Base-by-base conservation (phyloP, 2,113 vertebrate species). In the Platichthys flesus region DNA sequence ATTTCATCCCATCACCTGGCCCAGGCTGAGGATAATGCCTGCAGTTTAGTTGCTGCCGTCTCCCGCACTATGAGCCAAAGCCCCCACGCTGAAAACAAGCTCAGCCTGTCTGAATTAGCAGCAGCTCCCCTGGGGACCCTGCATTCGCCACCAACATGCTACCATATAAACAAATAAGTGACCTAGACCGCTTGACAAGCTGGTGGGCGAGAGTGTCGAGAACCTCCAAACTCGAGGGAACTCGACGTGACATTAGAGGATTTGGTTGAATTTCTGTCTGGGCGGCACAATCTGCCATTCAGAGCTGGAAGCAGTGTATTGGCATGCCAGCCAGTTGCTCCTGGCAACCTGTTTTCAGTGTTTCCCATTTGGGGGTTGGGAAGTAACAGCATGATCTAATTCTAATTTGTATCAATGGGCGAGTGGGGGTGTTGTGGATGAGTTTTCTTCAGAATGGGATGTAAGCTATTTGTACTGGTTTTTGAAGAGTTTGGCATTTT, bases 1-100 rank as follows among this genome's bases (percentile, higher is more conserved):
- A 35, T 81, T 79, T 78, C 74, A 57, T 85, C 63, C 78, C 72
- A 74, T 91, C 88, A 87, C 89, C 87, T 92, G 89, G 84, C 14
- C 72, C 23, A 3, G 67, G 28, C 79, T 20, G n/a, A 72, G 61
- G 62, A 89, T 76, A 87, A 83, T 71, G 78, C 52, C 57, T 47
- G 4, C 40, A 71, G 85, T 90, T 88, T 78, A 85, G 62, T 54
- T 67, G 21, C 75, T 51, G 42, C 83, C 61, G 74, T 57, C 49
- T 78, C 51, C 63, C 60, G 18, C 15, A 51, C 47, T 5, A 51
- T 4, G 76, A 10, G 37, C 65, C 58, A 70, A 73, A 83, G 49
- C 31, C 52, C 31, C 56, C 0, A 0, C 3, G 1, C 71, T 69
- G 84, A 80, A 86, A 67, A 89, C 83, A 89, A 77, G 65, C 61